Conservation (phyloP, 2,888 invertebrate genomes). For the Epinotia demarniana region DNA sequence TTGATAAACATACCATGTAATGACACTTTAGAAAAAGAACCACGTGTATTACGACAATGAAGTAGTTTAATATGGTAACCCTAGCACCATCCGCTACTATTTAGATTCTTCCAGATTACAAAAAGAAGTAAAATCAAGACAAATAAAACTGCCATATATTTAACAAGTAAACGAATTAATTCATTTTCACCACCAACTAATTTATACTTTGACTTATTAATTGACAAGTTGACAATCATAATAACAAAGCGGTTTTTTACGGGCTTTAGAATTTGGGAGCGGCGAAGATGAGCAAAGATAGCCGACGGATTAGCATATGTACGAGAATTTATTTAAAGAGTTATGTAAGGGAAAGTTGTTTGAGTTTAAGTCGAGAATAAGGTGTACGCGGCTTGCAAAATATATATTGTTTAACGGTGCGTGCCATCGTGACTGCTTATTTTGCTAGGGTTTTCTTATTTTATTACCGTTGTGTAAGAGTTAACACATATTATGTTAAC, state of each 20-base stretch:
- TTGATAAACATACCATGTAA: neutral
- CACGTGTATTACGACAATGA: neutral
- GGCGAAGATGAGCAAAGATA: constrained; percentile 38
- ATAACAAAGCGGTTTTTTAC: neutral
- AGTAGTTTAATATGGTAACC: neutral
- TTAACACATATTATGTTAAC: constrained; percentile 4
- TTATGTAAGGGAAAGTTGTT: constrained; percentile 63
- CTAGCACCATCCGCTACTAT: neutral
- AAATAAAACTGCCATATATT: neutral
- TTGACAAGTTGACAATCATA: neutral
- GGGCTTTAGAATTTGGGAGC: constrained; percentile 31
- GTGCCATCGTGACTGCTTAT: constrained; percentile 37
- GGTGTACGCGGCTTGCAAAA: constrained; percentile 39
- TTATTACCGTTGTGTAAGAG: constrained; percentile 33
- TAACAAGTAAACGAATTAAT: neutral
- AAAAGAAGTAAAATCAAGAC: neutral
- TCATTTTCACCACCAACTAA: neutral
- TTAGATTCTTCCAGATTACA: neutral
- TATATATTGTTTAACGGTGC: constrained; percentile 40
- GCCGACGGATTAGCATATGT: constrained; percentile 41
- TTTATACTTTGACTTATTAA: neutral
- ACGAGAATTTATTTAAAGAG: constrained; percentile 55
- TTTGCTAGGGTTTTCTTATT: constrained; percentile 34
- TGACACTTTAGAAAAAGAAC: neutral
- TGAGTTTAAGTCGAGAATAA: constrained; percentile 49